Evolutionary conservation across 2,797 vertebrate species (phyloP).

Genomic region (Oceanodroma leucorhoa): DNA sequence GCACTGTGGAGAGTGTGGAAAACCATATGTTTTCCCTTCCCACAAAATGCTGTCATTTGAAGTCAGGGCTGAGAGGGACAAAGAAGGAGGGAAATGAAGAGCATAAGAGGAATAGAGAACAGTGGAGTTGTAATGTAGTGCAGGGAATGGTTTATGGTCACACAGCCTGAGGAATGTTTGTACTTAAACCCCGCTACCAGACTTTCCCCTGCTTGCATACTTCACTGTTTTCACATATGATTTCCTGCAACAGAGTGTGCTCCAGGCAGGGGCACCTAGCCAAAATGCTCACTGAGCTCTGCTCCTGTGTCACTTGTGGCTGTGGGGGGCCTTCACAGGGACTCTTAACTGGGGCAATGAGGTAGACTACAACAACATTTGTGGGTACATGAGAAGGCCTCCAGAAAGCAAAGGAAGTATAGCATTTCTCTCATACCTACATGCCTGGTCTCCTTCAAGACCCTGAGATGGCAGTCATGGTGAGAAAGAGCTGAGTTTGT

Average conservation of each 20-base stretch:
- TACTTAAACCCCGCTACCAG: neutral
- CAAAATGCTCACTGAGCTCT: neutral
- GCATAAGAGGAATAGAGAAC: neutral
- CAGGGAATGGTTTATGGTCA: neutral
- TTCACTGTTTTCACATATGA: neutral
- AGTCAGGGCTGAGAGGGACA: neutral
- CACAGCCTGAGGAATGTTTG: neutral
- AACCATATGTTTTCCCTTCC: neutral
- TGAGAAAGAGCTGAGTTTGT: neutral
- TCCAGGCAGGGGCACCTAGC: neutral
- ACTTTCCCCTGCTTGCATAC: neutral
- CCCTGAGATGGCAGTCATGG: neutral
- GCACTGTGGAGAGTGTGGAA: neutral
- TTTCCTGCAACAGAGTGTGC: neutral
- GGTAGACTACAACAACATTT: neutral
- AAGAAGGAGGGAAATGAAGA: neutral
- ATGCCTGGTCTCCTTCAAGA: neutral
- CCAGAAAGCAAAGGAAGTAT: neutral
- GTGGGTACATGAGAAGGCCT: neutral
- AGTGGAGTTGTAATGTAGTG: neutral
- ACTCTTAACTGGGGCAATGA: neutral
- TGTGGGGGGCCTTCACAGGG: neutral
- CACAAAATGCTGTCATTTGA: neutral
- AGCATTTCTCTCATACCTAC: neutral
- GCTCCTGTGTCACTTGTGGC: neutral